These are phyloP conservation scores for Sialia sialis DNA, from an alignment of 2,113 vertebrate species.

Conservation along the genomic window DNA sequence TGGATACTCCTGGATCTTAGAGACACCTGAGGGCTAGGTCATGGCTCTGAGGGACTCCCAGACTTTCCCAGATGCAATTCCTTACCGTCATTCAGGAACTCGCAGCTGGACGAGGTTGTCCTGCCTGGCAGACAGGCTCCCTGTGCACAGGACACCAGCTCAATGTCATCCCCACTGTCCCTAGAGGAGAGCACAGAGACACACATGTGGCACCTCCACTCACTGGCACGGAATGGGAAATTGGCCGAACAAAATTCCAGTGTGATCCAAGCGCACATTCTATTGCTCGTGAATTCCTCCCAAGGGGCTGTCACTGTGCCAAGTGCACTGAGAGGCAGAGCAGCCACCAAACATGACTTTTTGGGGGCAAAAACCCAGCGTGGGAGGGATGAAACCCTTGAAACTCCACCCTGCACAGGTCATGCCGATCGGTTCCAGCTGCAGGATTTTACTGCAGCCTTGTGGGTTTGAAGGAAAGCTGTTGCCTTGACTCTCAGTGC, in stretches of 20 bases:
- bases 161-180: slow-evolving; percentile 92
- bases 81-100: slow-evolving; percentile 89
- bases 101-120: slow-evolving; percentile 90
- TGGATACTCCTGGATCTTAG: neutral
- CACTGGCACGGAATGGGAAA: rapidly evolving
- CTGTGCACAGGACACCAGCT: slow-evolving; percentile 85
- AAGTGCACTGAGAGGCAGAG: neutral
- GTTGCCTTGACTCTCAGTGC: neutral
- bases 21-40: neutral
- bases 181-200: slow-evolving; percentile 63
- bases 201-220: rapidly evolving
- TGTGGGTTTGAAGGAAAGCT: neutral
- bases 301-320: rapidly evolving
- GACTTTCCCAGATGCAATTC: neutral
- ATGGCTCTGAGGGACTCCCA: neutral
- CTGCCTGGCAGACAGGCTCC: slow-evolving; percentile 81
- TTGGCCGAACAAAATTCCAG: neutral
- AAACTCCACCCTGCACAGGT: neutral
- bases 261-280: neutral
- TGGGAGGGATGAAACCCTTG: neutral
- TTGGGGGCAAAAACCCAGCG: rapidly evolving
- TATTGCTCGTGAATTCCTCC: neutral
- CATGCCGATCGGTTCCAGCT: rapidly evolving
- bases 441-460: neutral
- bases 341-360: neutral